A percentile compares a stretch with the other conserved stretches of the same genome.
Conservation (phyloP, 2,113 vertebrate species). For the Xiphophorus couchianus region DNA sequence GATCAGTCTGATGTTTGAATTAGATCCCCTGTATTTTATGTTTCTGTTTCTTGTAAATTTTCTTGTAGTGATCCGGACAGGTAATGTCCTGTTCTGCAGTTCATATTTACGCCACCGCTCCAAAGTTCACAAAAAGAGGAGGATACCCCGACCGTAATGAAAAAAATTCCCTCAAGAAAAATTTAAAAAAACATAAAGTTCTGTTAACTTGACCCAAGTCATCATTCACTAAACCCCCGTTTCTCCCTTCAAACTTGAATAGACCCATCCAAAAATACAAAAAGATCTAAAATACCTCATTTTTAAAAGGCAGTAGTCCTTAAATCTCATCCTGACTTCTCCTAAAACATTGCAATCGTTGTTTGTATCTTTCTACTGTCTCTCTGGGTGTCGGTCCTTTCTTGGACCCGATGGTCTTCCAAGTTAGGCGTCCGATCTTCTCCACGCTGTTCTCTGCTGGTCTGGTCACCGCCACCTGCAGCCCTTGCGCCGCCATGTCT, state of each 20-base stretch:
- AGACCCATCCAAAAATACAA: background rate
- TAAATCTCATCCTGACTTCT: background rate
- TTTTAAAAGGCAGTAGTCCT: background rate
- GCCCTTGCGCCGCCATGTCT: background rate
- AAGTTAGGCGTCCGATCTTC: no score
- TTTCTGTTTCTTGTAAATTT: no score
- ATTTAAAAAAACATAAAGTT: no score
- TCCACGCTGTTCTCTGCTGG: background rate
- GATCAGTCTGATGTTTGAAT: no score
- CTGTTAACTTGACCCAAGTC: background rate
- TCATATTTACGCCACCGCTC: background rate
- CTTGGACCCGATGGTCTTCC: background rate
- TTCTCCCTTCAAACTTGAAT: background rate
- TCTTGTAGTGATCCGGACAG: no score
- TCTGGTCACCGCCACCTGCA: background rate
- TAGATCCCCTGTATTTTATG: no score
- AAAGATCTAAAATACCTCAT: background rate
- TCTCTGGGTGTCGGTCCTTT: background rate
- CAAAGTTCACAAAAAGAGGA: no score
- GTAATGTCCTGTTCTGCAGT: no score
- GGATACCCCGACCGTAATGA: background rate
- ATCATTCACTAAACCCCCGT: no score
- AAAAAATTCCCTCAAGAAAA: background rate
- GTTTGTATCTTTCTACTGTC: background rate
- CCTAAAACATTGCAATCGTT: background rate